These are phyloP conservation scores for Gadus macrocephalus DNA, from an alignment of 2,113 vertebrate genomes.

Conservation along the genomic window DNA sequence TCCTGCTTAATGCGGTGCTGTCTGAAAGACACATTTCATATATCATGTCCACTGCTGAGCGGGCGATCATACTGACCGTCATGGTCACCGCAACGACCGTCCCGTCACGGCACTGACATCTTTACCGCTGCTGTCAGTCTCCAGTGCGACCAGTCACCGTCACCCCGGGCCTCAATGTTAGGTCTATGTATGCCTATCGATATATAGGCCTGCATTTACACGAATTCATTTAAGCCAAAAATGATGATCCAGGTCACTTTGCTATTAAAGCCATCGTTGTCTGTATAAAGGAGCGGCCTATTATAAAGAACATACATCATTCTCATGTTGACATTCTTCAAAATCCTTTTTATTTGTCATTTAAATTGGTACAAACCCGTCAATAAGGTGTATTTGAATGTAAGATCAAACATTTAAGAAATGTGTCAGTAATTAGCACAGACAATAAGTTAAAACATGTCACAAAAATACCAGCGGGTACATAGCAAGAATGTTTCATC, in stretches of 20 bases:
- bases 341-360: slow-evolving; percentile 94
- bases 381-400: slow-evolving; percentile 85
- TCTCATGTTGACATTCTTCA: slow-evolving; percentile 82
- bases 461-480: slow-evolving; percentile 94
- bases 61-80: slow-evolving; percentile 35
- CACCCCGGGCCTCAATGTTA: slow-evolving; percentile 8
- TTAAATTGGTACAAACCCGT: slow-evolving; percentile 93
- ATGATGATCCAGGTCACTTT: neutral
- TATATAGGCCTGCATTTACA: slow-evolving; percentile 1
- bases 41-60: slow-evolving; percentile 18
- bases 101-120: slow-evolving; percentile 55
- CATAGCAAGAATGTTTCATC: slow-evolving; percentile 96
- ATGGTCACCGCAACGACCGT: slow-evolving; percentile 58
- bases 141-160: slow-evolving; percentile 40
- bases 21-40: neutral
- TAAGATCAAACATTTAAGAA: slow-evolving; percentile 98
- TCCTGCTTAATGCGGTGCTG: neutral
- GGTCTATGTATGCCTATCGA: neutral
- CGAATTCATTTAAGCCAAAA: neutral
- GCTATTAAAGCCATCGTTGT: neutral
- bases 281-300: neutral
- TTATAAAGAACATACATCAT: slow-evolving; percentile 51
- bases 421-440: slow-evolving; percentile 98
- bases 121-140: slow-evolving; percentile 48
- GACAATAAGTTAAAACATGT: slow-evolving; percentile 97